A percentile compares a stretch with the other conserved stretches of the same genome.
These are phyloP conservation scores for Drosophila ochracea DNA, from an alignment of 2,888 invertebrate genomes.

Conservation along the genomic window DNA sequence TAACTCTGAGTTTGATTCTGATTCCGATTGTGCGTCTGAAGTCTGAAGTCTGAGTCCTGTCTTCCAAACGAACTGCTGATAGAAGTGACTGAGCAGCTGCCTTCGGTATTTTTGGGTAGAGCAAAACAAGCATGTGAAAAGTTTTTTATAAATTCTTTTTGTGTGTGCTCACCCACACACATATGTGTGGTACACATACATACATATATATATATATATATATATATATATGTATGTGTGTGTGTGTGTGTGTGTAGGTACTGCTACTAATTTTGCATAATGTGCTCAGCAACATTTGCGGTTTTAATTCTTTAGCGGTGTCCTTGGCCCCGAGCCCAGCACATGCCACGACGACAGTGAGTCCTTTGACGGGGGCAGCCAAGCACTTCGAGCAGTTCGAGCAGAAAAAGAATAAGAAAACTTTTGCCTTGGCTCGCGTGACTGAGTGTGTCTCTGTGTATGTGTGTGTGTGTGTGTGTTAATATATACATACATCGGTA, in stretches of 20 bases:
- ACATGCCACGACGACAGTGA: neutral
- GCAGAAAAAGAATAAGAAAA: conserved; percentile 63
- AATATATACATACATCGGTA: conserved; percentile 1
- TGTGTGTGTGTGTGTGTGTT: conserved; percentile 7
- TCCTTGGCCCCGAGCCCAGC: conserved; percentile 40
- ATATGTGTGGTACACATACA: conserved; percentile 7
- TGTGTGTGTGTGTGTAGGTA: conserved; percentile 30
- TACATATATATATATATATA: neutral
- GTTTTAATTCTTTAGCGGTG: conserved; percentile 79
- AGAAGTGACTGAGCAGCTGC: conserved; percentile 1
- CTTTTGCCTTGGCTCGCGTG: conserved; percentile 35
- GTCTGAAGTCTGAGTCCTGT: neutral
- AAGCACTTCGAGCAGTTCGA: conserved; percentile 59
- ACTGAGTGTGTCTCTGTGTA: conserved; percentile 4
- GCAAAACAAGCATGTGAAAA: conserved; percentile 73
- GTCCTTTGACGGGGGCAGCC: conserved; percentile 52
- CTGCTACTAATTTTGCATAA: conserved; percentile 82
- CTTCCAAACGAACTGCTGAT: neutral
- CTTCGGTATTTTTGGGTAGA: conserved; percentile 5
- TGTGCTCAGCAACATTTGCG: conserved; percentile 82
- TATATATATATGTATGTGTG: neutral
- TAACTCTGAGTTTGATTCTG: neutral
- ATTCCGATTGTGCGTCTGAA: neutral
- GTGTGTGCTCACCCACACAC: conserved; percentile 53
- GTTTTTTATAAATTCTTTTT: conserved; percentile 81